Conservation (phyloP, 1,140 invertebrate genomes). For the Mamestra configurata region DNA sequence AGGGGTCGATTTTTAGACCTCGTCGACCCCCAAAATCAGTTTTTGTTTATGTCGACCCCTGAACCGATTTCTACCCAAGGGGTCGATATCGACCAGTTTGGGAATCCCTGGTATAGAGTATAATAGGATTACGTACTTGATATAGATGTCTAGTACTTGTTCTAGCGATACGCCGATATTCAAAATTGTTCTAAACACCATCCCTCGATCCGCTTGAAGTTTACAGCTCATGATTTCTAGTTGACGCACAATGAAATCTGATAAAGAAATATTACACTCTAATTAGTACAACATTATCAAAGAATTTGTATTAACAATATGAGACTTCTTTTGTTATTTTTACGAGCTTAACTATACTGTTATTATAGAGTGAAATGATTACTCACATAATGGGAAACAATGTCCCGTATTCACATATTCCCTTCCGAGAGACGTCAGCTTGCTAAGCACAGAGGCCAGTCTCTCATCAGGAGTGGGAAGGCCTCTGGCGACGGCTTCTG, state of each 20-base stretch:
- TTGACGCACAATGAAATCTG: conserved; percentile 92
- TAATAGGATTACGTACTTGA: conserved; percentile 84
- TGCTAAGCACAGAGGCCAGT: conserved; percentile 91
- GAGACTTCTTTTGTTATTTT: too few relatives aligned
- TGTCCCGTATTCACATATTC: conserved; percentile 92
- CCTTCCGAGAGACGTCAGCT: conserved; percentile 92
- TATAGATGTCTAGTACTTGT: conserved; percentile 92
- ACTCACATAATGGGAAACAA: conserved; percentile 92
- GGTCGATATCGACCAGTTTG: too few relatives aligned
- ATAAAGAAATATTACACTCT: conserved; percentile 62
- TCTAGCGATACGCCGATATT: conserved; percentile 92
- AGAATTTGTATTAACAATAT: too few relatives aligned
- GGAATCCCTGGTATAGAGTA: too few relatives aligned
- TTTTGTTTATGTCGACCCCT: too few relatives aligned
- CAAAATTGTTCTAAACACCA: conserved; percentile 91
- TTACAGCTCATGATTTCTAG: conserved; percentile 92
- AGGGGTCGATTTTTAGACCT: too few relatives aligned
- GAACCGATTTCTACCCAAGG: too few relatives aligned
- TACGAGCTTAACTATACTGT: not conserved
- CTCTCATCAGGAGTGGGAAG: conserved; percentile 89
- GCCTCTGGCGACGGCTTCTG: conserved; percentile 75
- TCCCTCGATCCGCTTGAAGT: conserved; percentile 90
- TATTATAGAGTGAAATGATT: not conserved
- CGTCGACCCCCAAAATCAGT: too few relatives aligned
- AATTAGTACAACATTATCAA: not conserved